phyloP scores from a whole-genome alignment of 2,797 vertebrate genomes.

The Bovichtus diacanthus region DNA sequence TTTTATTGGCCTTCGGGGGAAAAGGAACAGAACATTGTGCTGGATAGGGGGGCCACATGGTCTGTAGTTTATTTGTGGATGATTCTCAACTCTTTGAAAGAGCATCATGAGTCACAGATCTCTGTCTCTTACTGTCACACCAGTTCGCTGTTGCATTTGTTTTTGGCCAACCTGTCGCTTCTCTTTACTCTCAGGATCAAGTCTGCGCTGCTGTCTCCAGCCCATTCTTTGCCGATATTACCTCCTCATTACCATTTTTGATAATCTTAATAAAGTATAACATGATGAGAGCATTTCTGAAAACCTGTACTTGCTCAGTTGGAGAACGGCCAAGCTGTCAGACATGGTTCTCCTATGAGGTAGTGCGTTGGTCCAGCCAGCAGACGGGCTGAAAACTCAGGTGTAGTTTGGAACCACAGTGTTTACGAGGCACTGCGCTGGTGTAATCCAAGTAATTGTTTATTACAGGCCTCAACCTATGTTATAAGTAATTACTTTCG shows the following conservation, averaged over 20 bases:
- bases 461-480: constrained; percentile 68
- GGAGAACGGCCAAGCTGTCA: constrained; percentile 53
- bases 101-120: constrained; percentile 38
- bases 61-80: constrained; percentile 55
- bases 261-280: constrained; percentile 24
- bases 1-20: constrained; percentile 65
- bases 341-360: constrained; percentile 69
- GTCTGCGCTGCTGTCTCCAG: neutral
- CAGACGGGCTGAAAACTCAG: constrained; percentile 73
- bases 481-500: constrained; percentile 74
- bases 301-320: constrained; percentile 39
- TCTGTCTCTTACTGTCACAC: constrained; percentile 36
- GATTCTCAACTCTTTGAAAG: constrained; percentile 46
- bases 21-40: constrained; percentile 63
- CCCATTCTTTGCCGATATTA: neutral
- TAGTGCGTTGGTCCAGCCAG: constrained; percentile 50
- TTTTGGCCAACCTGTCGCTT: constrained; percentile 33
- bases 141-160: constrained; percentile 19
- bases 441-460: constrained; percentile 81
- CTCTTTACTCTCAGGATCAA: constrained; percentile 15
- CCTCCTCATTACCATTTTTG: neutral
- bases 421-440: constrained; percentile 71
- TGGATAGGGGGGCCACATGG: constrained; percentile 53
- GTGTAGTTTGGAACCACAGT: constrained; percentile 65
- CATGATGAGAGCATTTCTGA: constrained; percentile 21